Evolutionary conservation across 1,140 invertebrate genomes (phyloP), one percentile per base, ranked within the genome.

Genomic region (Magallana gigas): DNA sequence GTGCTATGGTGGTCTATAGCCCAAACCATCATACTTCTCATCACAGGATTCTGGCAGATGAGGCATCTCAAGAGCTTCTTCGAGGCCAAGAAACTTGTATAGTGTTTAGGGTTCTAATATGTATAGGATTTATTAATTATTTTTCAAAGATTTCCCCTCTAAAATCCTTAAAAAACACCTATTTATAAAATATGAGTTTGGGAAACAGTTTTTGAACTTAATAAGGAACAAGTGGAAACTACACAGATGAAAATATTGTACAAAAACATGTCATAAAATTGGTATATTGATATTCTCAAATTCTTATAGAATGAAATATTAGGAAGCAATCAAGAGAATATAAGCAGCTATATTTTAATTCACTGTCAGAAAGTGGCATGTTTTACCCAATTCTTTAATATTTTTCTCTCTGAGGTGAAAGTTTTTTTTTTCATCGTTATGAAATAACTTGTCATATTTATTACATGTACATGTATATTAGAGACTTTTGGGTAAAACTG

Each of bases 1-100:
- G 99, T 99, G 0, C 95, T 99, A 56, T 99, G 98, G 98, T 99
- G 99, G 99, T 99, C 98, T 60, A 95, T 99, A 14, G 96, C 97
- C 5, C 99, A 99, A 95, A 98, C 98, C 7, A 95, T 96, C 23
- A 97, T 99, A 83, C 96, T 99, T 9, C 94, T 99, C 0, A 94
- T 96, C 8, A 99, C 99, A 96, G 99, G 99, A 23, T 97, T 98
- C 76, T 99, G 99, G 99, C 99, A 99, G 95, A 99, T 99, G 98
- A 97, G 96, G 93, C 99, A 99, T 96, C 96, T 99, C 62, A 99
- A 99, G 96, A 98, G 97, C 92, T 99, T 99, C 96, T 99, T 99
- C 94, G 98, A 99, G 96, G 99, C 99, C 16, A 99, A 99, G 95
- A 99, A 99, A 96, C 96, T 99, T 92, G 99, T 99, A 80, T 99